phyloP scores from a whole-genome alignment of 2,797 vertebrate genomes.

The Oryzias sinensis region DNA sequence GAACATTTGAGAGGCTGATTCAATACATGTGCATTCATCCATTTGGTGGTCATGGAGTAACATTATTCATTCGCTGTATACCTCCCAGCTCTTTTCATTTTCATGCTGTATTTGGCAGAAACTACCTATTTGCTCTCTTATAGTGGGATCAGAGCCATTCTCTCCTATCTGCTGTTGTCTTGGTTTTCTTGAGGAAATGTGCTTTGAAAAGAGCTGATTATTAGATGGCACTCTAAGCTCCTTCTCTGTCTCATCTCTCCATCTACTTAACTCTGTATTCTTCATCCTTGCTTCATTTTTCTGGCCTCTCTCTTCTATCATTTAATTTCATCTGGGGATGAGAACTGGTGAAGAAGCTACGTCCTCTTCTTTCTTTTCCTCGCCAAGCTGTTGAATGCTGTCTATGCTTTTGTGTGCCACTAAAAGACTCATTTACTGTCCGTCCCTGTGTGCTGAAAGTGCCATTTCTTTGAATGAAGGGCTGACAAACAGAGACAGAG shows the following conservation, averaged over 20 bases:
- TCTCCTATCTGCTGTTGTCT: constrained; percentile 40
- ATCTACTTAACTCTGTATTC: constrained; percentile 49
- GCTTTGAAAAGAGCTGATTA: constrained; percentile 71
- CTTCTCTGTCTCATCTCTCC: constrained; percentile 58
- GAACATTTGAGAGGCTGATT: no score
- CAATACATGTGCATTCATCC: constrained; percentile 19
- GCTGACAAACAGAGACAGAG: constrained; percentile 34
- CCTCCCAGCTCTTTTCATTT: constrained; percentile 18
- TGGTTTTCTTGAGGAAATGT: constrained; percentile 60
- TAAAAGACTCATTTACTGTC: constrained; percentile 72
- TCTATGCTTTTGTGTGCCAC: constrained; percentile 63
- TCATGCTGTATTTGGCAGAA: constrained; percentile 42
- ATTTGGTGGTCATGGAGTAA: constrained; percentile 37
- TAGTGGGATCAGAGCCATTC: constrained; percentile 47
- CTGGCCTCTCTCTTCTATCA: constrained; percentile 47
- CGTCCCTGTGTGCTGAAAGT: constrained; percentile 53
- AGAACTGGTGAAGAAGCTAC: constrained; percentile 65
- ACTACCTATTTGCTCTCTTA: constrained; percentile 56
- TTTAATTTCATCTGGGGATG: constrained; percentile 70
- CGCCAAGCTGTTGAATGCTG: constrained; percentile 58
- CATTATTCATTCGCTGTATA: constrained; percentile 28
- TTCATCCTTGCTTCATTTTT: constrained; percentile 55
- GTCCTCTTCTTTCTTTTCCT: constrained; percentile 52
- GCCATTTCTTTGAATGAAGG: constrained; percentile 58
- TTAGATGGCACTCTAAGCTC: constrained; percentile 68